Base-by-base conservation (phyloP, 2,888 invertebrate genomes). In the Sesamia inferens region DNA sequence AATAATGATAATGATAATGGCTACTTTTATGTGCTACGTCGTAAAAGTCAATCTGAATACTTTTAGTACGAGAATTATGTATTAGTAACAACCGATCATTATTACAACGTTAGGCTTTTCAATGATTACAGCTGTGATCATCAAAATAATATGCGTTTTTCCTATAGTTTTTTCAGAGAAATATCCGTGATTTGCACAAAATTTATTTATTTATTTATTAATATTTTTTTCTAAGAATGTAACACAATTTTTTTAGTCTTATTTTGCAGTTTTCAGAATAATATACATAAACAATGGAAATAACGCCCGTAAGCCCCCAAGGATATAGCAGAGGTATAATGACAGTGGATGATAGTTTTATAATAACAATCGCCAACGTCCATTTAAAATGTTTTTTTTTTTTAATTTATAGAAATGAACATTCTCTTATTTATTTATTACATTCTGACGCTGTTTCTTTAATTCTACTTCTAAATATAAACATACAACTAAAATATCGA, bases 1-100 rank as follows among this genome's bases (percentile, higher is more conserved):
- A 79, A 67, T 79, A 79, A 79, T 67, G 81, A 67, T 78, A 75
- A 79, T 69, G 78, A 65, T 76, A 71, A 76, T 71, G 66, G 63
- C 57, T 16, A 76, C 22, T 80, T 78, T 78, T 78, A 78, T 78
- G 78, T 44, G 16, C 22, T 44, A 62, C 57, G 74, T 55, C 68
- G 69, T 78, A 63, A 78, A 79, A 78, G 62, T 71, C 76, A 48
- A 71, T 79, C 71, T 76, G 58, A 59, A 71, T 63, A 70, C 69
- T 76, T 80, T 80, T 66, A 76, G 44, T 48, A 24, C 31, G 5
- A 7, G 11, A 74, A 74, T 79, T 39, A 69, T 69, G 44, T 65
- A 61, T 68, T 65, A 10, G 24, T 55, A 51, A 65, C n/a, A 55
- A 78, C 14, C 64, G 31, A 44, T 44, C 39, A 55, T 44, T 42